Evolutionary conservation across 1,140 invertebrate species (phyloP).

Genomic region (Monomorium pharaonis): DNA sequence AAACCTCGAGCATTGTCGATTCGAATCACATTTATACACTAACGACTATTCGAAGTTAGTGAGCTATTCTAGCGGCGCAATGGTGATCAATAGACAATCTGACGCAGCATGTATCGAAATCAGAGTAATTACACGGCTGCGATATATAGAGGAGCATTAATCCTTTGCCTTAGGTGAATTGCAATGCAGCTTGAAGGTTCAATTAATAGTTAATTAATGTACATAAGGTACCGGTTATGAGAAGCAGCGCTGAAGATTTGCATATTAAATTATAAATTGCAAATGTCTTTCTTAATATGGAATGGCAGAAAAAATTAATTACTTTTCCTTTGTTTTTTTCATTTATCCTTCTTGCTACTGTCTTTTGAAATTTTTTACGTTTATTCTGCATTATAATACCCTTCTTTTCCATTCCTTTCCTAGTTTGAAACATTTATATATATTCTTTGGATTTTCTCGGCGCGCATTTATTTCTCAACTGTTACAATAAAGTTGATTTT

Average conservation of each 20-base stretch:
- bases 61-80: conserved; percentile 14
- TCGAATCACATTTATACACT: conserved; percentile 26
- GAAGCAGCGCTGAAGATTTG: not conserved
- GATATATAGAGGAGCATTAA: conserved; percentile 45
- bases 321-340: conserved; percentile 8
- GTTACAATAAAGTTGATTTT: not conserved
- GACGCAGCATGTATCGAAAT: conserved; percentile 47
- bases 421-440: not conserved
- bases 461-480: not conserved
- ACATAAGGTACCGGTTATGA: not conserved
- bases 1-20: not conserved
- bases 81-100: conserved; percentile 51
- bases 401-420: not conserved
- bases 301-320: not conserved
- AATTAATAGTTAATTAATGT: conserved; percentile 54
- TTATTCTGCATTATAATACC: not conserved
- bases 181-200: conserved; percentile 38
- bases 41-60: conserved; percentile 41
- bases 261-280: conserved; percentile 32
- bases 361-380: not conserved
- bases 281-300: not conserved
- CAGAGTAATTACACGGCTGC: conserved; percentile 50
- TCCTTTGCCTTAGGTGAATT: not conserved
- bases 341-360: not conserved
- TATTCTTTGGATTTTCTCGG: conserved; percentile 5